Percentiles rank a stretch among this genome's conserved stretches.
These are phyloP conservation scores for Ommatoiulus sabulosus DNA, from an alignment of 2,888 invertebrate species.

Conservation along the genomic window DNA sequence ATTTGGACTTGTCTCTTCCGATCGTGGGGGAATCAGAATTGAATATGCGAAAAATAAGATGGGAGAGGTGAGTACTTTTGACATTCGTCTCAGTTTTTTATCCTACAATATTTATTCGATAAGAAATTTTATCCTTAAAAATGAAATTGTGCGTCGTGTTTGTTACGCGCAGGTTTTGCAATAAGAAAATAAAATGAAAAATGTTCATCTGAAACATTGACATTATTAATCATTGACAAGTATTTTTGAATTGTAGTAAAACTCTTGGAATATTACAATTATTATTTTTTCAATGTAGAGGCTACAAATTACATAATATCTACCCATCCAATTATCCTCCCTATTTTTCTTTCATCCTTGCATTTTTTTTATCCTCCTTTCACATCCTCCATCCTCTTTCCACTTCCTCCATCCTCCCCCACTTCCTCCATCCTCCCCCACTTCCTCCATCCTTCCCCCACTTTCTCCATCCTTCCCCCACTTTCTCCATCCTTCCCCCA, in stretches of 20 bases:
- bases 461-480: neutral
- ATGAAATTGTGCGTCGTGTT: neutral
- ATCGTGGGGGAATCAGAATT: conserved; percentile 97
- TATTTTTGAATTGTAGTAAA: no score
- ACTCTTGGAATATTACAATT: no score
- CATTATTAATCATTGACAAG: no score
- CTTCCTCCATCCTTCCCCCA: neutral
- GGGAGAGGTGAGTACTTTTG: conserved; percentile 76
- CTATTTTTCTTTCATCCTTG: neutral
- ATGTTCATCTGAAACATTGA: neutral
- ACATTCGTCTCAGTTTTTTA: neutral
- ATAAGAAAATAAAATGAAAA: neutral
- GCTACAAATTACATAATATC: no score
- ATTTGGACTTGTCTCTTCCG: conserved; percentile 94
- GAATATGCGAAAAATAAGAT: conserved; percentile 99
- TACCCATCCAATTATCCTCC: neutral
- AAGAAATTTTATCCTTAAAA: neutral
- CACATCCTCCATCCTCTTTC: neutral
- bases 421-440: neutral
- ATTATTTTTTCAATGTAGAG: no score
- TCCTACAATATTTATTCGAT: neutral
- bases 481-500: neutral
- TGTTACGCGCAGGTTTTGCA: neutral
- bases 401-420: neutral
- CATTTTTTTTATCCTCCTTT: neutral